phyloP scores from a whole-genome alignment of 2,113 vertebrate species.

The Chloropsis cyanopogon region DNA sequence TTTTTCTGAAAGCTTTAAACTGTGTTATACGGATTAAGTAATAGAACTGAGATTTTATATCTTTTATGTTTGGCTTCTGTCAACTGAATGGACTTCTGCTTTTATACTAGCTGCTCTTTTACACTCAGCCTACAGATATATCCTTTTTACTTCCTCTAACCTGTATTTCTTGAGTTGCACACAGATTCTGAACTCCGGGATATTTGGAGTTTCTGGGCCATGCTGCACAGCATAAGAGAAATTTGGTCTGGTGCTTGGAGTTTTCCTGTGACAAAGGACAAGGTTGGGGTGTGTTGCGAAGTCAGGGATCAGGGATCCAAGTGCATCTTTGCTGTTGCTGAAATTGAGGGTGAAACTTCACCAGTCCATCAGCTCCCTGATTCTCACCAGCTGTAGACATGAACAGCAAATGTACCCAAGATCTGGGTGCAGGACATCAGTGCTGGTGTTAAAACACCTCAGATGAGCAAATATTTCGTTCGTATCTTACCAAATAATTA shows the following conservation, averaged over 20 bases:
- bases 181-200: background rate
- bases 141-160: background rate
- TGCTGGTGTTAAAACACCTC: background rate
- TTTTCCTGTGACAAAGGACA: background rate
- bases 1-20: background rate
- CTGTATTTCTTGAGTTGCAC: background rate
- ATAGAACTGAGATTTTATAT: background rate
- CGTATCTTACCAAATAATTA: background rate
- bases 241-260: no score
- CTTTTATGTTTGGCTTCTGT: background rate
- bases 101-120: background rate
- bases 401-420: background rate
- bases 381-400: background rate
- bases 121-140: background rate
- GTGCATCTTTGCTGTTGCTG: background rate
- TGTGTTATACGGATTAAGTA: accelerated
- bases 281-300: background rate
- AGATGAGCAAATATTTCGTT: background rate
- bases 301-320: background rate
- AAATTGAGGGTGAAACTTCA: background rate
- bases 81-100: background rate
- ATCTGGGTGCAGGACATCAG: background rate
- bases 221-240: background rate
- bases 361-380: background rate
- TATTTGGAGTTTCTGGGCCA: background rate